These are phyloP conservation scores for Lycodopsis pacificus DNA, from an alignment of 2,797 vertebrate genomes.

Conservation along the genomic window DNA sequence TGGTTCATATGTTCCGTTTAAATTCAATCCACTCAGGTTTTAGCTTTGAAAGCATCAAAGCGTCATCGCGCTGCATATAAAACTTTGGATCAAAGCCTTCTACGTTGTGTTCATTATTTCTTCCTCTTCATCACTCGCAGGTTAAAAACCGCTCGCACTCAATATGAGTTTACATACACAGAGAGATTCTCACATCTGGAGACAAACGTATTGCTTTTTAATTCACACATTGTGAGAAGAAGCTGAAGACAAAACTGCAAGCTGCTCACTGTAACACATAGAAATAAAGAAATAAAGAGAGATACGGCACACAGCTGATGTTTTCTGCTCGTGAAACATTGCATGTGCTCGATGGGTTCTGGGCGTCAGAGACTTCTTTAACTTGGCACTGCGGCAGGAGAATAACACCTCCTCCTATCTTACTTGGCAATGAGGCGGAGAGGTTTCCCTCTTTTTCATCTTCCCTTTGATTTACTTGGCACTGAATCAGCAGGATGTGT, in stretches of 20 bases:
- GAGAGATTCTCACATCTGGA: neutral
- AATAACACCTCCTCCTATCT: slow-evolving; percentile 17
- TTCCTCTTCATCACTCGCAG: neutral
- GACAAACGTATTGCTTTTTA: slow-evolving; percentile 48
- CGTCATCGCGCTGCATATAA: slow-evolving; percentile 27
- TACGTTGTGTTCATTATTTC: neutral
- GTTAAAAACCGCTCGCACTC: slow-evolving; percentile 22
- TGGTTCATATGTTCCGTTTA: neutral
- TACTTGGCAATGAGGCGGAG: slow-evolving; percentile 37
- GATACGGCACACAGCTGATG: neutral
- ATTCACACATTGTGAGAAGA: slow-evolving; percentile 7
- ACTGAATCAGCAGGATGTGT: slow-evolving; percentile 29
- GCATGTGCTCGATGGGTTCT: slow-evolving; percentile 15
- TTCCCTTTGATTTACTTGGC: slow-evolving; percentile 52
- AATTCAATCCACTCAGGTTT: neutral
- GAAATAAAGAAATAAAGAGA: neutral
- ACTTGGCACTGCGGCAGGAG: slow-evolving; percentile 43
- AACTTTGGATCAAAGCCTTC: slow-evolving; percentile 30
- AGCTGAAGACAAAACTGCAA: slow-evolving; percentile 11
- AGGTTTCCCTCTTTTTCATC: neutral
- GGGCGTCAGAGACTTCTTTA: slow-evolving; percentile 15
- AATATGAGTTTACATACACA: slow-evolving; percentile 44
- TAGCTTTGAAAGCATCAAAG: neutral
- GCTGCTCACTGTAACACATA: neutral
- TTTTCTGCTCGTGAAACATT: slow-evolving; percentile 33